phyloP scores from a whole-genome alignment of 2,113 vertebrate species.

The Cromileptes altivelis region DNA sequence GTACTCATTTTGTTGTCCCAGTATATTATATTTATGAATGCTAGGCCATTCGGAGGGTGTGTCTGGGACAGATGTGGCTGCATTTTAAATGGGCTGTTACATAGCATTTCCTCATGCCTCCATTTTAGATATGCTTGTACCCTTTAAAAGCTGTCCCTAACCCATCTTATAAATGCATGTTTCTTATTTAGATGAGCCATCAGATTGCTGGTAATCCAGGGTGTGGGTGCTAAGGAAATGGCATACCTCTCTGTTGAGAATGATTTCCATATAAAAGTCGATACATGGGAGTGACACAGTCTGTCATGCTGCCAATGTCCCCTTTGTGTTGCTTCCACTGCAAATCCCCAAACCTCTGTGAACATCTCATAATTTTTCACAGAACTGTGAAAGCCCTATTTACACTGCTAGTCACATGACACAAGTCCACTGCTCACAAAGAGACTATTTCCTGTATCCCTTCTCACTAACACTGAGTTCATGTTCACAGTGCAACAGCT shows the following conservation, averaged over 20 bases:
- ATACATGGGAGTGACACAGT: not conserved
- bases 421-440: slow-evolving; percentile 8
- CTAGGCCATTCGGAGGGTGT: too few species aligned
- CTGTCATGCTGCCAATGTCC: not conserved
- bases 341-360: not conserved
- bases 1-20: too few species aligned
- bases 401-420: not conserved
- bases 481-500: not conserved
- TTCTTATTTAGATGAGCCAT: not conserved
- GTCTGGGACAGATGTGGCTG: too few species aligned
- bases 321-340: not conserved
- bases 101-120: not conserved
- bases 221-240: not conserved
- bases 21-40: too few species aligned
- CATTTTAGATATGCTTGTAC: not conserved
- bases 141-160: not conserved
- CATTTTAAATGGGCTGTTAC: too few species aligned
- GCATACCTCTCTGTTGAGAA: slow-evolving; percentile 1
- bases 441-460: slow-evolving; percentile 11
- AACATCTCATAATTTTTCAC: not conserved
- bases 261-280: not conserved
- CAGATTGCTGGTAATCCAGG: not conserved
- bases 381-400: not conserved
- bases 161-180: not conserved
- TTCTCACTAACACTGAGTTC: not conserved